Evolutionary conservation across 2,888 invertebrate species (phyloP).

Genomic region (Chrysotoxum bicinctum): DNA sequence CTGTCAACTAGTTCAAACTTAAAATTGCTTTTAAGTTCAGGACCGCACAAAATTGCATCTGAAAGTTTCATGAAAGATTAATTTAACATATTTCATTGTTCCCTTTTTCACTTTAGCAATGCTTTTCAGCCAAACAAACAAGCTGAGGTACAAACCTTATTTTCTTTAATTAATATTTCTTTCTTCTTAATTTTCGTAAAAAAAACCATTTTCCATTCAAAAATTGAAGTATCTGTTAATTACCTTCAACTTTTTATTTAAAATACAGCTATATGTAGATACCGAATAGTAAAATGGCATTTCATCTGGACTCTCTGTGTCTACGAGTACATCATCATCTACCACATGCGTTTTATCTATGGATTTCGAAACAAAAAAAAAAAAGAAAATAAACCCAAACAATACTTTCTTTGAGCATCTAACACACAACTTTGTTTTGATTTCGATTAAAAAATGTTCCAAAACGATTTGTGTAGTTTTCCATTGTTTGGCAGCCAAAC

Average conservation of each 20-base stretch:
- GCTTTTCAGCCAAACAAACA: background rate
- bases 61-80: no score
- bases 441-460: conserved; percentile 67
- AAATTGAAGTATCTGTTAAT: background rate
- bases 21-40: no score
- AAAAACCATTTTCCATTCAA: background rate
- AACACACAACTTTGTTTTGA: conserved; percentile 66
- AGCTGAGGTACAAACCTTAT: conserved; percentile 5
- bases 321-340: background rate
- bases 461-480: conserved; percentile 65
- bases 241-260: background rate
- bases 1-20: no score
- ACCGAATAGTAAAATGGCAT: background rate
- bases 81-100: no score
- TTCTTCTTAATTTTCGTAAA: background rate
- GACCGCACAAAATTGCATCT: no score
- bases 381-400: background rate
- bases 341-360: background rate
- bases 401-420: conserved; percentile 20
- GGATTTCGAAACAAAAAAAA: background rate
- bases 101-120: no score
- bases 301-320: no score
- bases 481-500: conserved; percentile 63
- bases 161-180: background rate
- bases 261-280: background rate